phyloP scores from a whole-genome alignment of 2,113 vertebrate genomes.

The Psammodynastes pulverulentus region DNA sequence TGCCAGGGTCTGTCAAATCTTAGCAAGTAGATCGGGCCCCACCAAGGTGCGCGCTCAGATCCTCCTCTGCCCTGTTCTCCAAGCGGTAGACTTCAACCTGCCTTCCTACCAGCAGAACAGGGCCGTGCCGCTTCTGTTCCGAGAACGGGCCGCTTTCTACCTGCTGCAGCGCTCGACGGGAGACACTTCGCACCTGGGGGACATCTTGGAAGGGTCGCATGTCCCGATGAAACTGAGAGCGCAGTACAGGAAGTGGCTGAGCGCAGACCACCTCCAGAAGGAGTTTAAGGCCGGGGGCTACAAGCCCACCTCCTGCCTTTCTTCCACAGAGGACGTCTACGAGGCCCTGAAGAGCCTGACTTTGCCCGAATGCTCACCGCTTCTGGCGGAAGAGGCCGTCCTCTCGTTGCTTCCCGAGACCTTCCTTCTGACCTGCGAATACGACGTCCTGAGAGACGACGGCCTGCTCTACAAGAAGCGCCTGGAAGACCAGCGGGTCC shows the following conservation, averaged over 20 bases:
- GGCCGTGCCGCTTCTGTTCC: constrained; percentile 70
- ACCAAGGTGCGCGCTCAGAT: constrained; percentile 78
- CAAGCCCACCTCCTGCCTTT: background rate
- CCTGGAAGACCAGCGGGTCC: constrained; percentile 72
- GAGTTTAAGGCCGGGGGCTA: constrained; percentile 68
- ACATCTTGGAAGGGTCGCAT: constrained; percentile 69
- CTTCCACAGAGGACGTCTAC: constrained; percentile 64
- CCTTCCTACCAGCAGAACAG: constrained; percentile 84
- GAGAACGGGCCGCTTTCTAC: constrained; percentile 61
- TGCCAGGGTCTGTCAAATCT: constrained; percentile 70
- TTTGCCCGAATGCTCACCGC: constrained; percentile 65
- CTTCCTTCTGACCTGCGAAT: constrained; percentile 83
- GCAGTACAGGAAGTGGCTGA: constrained; percentile 73
- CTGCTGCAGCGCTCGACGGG: constrained; percentile 68
- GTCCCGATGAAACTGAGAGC: constrained; percentile 69
- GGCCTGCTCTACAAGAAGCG: constrained; percentile 81
- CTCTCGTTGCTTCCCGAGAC: constrained; percentile 68
- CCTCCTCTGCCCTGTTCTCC: constrained; percentile 78
- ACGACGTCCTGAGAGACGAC: constrained; percentile 78
- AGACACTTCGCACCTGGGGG: constrained; percentile 52
- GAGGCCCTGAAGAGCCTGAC: constrained; percentile 53
- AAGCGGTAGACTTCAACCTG: constrained; percentile 78
- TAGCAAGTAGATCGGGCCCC: constrained; percentile 63
- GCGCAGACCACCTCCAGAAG: constrained; percentile 70
- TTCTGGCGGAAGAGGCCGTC: constrained; percentile 67